These are phyloP conservation scores for Hoplodrina blanda DNA, from an alignment of 2,888 invertebrate species.

Conservation along the genomic window DNA sequence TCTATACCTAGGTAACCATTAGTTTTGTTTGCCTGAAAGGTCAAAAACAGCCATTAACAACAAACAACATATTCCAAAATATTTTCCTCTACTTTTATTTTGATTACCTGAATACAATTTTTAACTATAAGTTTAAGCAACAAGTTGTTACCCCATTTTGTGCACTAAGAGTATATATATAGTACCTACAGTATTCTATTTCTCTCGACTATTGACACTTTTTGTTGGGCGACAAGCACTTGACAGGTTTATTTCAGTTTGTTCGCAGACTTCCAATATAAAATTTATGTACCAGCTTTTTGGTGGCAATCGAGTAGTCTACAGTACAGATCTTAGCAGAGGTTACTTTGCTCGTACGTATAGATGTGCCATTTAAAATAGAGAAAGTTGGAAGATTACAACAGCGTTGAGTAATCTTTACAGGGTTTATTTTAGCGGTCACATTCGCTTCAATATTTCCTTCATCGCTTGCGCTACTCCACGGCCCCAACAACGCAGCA, in stretches of 20 bases:
- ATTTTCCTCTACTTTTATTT: background rate
- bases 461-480: conserved; percentile 1
- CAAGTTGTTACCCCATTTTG: conserved; percentile 40
- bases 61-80: background rate
- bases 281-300: conserved; percentile 4
- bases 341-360: background rate
- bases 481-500: conserved; percentile 13
- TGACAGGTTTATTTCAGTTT: conserved; percentile 13
- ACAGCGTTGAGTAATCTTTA: too few relatives aligned
- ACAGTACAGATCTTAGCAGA: background rate
- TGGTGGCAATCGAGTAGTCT: background rate
- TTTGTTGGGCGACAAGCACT: conserved; percentile 5
- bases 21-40: background rate
- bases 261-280: background rate
- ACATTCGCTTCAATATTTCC: background rate
- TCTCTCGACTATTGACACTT: conserved; percentile 26
- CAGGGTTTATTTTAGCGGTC: too few relatives aligned
- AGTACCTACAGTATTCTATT: conserved; percentile 4
- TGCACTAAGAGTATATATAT: background rate
- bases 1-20: too few relatives aligned
- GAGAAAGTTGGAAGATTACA: too few relatives aligned
- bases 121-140: conserved; percentile 32
- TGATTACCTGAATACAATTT: conserved; percentile 9
- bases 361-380: too few relatives aligned
- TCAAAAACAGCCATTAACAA: background rate